These are phyloP conservation scores for Caenorhabditis wallacei DNA, from an alignment of 2,888 invertebrate genomes.

Conservation along the genomic window DNA sequence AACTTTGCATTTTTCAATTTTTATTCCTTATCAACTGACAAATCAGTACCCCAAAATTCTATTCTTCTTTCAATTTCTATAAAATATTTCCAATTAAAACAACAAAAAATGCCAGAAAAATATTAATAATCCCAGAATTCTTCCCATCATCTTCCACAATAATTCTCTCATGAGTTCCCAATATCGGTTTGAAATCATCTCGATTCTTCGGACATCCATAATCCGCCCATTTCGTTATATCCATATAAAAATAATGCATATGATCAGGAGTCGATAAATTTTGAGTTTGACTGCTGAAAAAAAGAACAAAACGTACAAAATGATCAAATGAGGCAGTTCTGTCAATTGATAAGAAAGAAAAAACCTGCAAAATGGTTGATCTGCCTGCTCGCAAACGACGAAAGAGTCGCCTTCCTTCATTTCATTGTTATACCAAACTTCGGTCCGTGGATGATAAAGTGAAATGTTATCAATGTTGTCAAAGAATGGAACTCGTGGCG, in stretches of 20 bases:
- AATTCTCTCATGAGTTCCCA: slow-evolving; percentile 16
- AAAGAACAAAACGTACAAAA: slow-evolving; percentile 3
- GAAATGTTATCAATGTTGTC: slow-evolving; percentile 41
- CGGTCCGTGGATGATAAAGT: slow-evolving; percentile 46
- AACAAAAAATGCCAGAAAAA: too few relatives aligned
- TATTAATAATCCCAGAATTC: not conserved
- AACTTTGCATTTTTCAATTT: too few relatives aligned
- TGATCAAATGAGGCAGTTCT: not conserved
- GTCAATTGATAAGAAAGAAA: not conserved
- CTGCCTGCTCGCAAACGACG: slow-evolving; percentile 47
- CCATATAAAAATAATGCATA: slow-evolving; percentile 48
- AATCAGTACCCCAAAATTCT: too few relatives aligned
- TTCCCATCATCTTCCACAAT: slow-evolving; percentile 1
- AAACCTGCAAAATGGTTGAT: slow-evolving; percentile 46
- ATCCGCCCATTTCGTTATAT: slow-evolving; percentile 36
- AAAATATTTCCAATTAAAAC: too few relatives aligned
- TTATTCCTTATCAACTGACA: too few relatives aligned
- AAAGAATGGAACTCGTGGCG: slow-evolving; percentile 28
- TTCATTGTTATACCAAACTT: slow-evolving; percentile 59
- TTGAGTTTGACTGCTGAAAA: slow-evolving; percentile 36
- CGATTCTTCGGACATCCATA: slow-evolving; percentile 53
- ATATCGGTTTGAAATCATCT: slow-evolving; percentile 27
- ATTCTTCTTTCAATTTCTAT: too few relatives aligned
- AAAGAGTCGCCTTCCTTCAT: slow-evolving; percentile 43
- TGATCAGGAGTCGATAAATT: slow-evolving; percentile 38